Conservation (phyloP, 2,113 vertebrate genomes). For the Pholis gunnellus region DNA sequence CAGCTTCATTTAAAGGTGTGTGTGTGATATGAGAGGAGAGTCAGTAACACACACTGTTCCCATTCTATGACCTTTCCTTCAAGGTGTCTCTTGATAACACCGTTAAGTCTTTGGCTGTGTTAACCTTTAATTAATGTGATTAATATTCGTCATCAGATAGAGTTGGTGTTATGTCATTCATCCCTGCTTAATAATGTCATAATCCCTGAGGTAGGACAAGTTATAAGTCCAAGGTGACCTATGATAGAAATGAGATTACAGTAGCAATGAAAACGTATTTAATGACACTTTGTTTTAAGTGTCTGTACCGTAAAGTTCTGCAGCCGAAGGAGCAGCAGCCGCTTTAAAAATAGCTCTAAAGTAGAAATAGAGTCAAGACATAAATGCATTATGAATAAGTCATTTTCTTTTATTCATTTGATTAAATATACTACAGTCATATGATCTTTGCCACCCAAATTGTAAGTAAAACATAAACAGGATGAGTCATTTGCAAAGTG, state of each 20-base stretch:
- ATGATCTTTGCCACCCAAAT: constrained; percentile 61
- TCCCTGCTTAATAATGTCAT: constrained; percentile 61
- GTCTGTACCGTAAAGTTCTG: background rate
- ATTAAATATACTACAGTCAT: constrained; percentile 74
- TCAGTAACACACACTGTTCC: background rate
- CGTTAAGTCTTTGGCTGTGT: constrained; percentile 34
- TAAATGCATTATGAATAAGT: constrained; percentile 68
- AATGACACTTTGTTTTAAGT: background rate
- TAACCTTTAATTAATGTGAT: constrained; percentile 59
- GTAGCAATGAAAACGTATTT: constrained; percentile 1
- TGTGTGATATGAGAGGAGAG: background rate
- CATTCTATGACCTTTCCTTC: constrained; percentile 20
- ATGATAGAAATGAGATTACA: constrained; percentile 49
- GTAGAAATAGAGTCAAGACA: constrained; percentile 66
- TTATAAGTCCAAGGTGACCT: constrained; percentile 79
- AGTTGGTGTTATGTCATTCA: constrained; percentile 37
- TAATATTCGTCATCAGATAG: constrained; percentile 57
- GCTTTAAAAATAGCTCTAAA: background rate
- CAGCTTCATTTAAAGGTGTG: background rate
- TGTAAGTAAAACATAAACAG: constrained; percentile 82
- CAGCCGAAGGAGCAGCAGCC: background rate
- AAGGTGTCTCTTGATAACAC: constrained; percentile 37
- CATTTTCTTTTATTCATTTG: constrained; percentile 76
- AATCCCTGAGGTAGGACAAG: constrained; percentile 56
- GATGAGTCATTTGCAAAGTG: constrained; percentile 84